These are phyloP conservation scores for Hypotaenidia philippensis DNA, from an alignment of 2,797 vertebrate species.

Conservation along the genomic window DNA sequence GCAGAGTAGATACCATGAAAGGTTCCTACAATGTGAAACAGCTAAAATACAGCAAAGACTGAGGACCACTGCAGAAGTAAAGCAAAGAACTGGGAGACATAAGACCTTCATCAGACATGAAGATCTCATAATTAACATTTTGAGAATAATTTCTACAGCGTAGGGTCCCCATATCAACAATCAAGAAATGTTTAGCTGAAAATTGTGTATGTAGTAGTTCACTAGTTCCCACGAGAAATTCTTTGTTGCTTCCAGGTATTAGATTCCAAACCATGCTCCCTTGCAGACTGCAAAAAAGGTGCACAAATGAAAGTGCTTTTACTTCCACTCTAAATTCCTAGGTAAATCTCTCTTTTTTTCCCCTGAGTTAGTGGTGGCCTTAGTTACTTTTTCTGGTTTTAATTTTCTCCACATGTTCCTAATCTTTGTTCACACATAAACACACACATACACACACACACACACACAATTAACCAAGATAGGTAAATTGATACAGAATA, in stretches of 20 bases:
- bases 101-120: background rate
- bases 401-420: background rate
- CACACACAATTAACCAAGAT: background rate
- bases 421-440: background rate
- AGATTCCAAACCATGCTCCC: background rate
- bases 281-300: background rate
- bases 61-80: background rate
- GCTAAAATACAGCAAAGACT: background rate
- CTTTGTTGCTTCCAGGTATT: background rate
- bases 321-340: background rate
- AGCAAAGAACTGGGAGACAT: background rate
- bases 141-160: background rate
- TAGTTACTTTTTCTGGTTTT: background rate
- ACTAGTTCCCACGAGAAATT: background rate
- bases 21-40: background rate
- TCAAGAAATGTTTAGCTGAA: background rate
- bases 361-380: rapidly evolving
- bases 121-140: background rate
- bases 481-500: background rate
- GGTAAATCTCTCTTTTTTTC: background rate
- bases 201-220: background rate
- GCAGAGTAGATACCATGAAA: background rate
- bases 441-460: no score
- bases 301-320: background rate
- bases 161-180: background rate